Conservation (phyloP, 92 coral and sea anemone genomes). For the Scolanthus callimorphus region DNA sequence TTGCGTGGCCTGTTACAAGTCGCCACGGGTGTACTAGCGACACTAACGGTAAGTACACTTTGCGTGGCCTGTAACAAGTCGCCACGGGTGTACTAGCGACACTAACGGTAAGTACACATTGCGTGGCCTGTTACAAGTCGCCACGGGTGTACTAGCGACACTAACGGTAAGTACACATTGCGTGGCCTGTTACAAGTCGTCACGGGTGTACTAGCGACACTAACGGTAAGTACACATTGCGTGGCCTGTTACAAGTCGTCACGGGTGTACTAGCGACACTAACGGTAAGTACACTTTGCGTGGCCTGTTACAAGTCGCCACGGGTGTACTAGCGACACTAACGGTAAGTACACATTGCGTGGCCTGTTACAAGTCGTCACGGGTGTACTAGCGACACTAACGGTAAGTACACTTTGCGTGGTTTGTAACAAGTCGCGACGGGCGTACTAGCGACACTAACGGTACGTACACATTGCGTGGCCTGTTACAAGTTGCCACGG, state of each 20-base stretch:
- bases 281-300: slow-evolving; percentile 79
- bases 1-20: slow-evolving; percentile 89
- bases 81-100: slow-evolving; percentile 88
- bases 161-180: slow-evolving; percentile 81
- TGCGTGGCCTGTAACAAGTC: slow-evolving; percentile 86
- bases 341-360: slow-evolving; percentile 38
- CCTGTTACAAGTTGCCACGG: neutral
- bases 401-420: neutral
- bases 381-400: neutral
- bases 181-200: slow-evolving; percentile 92
- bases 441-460: neutral
- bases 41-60: slow-evolving; percentile 82
- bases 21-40: slow-evolving; percentile 81
- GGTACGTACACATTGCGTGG: neutral
- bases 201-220: slow-evolving; percentile 77
- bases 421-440: neutral
- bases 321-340: slow-evolving; percentile 82
- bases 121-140: slow-evolving; percentile 87
- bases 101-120: slow-evolving; percentile 80
- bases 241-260: slow-evolving; percentile 89
- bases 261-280: slow-evolving; percentile 83
- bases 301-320: slow-evolving; percentile 88
- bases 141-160: slow-evolving; percentile 82
- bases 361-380: neutral
- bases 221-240: slow-evolving; percentile 82